Conservation (phyloP, 92 coral and sea anemone genomes). For the Anthopleura xanthogrammica region DNA sequence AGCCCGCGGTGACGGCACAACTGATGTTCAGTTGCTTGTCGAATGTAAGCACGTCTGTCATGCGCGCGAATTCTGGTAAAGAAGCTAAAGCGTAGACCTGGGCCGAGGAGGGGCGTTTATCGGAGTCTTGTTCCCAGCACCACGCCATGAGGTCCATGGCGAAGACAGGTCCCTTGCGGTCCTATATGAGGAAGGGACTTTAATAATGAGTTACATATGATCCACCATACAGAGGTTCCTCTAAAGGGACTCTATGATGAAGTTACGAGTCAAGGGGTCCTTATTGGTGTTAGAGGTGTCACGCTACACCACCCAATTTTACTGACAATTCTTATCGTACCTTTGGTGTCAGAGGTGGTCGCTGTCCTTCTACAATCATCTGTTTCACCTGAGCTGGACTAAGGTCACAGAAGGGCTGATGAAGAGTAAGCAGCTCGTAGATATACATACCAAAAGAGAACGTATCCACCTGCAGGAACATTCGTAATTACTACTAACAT, state of each 20-base stretch:
- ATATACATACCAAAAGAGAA: conserved; percentile 99
- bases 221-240: no score
- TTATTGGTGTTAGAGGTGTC: no score
- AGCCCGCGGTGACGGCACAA: conserved; percentile 94
- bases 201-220: background rate
- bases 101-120: conserved; percentile 83
- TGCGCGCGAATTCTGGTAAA: conserved; percentile 90
- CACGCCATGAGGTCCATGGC: conserved; percentile 95
- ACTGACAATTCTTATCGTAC: conserved; percentile 31
- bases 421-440: conserved; percentile 86
- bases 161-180: conserved; percentile 89
- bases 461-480: conserved; percentile 70
- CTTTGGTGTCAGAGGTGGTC: conserved; percentile 92
- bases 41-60: conserved; percentile 89
- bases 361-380: conserved; percentile 82
- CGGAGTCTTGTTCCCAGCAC: conserved; percentile 99
- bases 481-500: no score
- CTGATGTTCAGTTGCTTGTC: conserved; percentile 82
- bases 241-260: no score
- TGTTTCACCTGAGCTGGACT: conserved; percentile 94
- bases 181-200: conserved; percentile 44
- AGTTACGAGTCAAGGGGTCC: no score
- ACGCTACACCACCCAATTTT: background rate
- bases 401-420: conserved; percentile 91
- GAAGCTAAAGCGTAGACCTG: conserved; percentile 81